Evolutionary conservation across 1,140 invertebrate species (phyloP), one percentile per base, ranked within the genome.

Genomic region (Ladona fulva): DNA sequence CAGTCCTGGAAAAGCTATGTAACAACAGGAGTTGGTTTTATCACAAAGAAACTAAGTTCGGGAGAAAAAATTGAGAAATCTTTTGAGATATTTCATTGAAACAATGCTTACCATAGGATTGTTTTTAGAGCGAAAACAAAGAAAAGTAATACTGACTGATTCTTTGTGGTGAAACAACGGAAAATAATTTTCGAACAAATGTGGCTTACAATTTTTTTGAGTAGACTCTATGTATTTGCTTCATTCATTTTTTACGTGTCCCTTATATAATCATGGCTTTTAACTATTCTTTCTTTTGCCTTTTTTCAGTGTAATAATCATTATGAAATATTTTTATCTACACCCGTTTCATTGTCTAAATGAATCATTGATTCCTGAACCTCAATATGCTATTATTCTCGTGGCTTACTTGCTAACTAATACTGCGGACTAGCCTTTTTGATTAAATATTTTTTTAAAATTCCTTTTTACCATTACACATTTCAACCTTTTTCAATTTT

Each of bases 151-250:
- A 37, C 12, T 76, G 22, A 37, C 11, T 8, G 29, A 29, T 76
- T 76, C 75, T 76, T 76, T 76, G 75, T 76, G 75, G 25, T 76
- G 75, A 76, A 76, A 76, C 75, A 11, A n/a, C 25, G 12, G 14
- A 3, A 66, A 6, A n/a, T 75, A 24, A 24, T 24, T 76, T 22
- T 76, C 19, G 11, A n/a, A 24, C n/a, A 76, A 37, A 11, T 76
- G 42, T 76, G 75, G 19, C 75, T 76, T 25, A 76, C 16, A 75
- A 24, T 75, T 5, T 75, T 24, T 75, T 29, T 22, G 25, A n/a
- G 25, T 76, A 76, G 75, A 37, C 42, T 76, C n/a, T 76, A 29
- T 76, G 42, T 76, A 76, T 42, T 24, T 76, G 19, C 25, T 37
- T 76, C 5, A 76, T n/a, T 76, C 24, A 25, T 37, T 76, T 37